These are phyloP conservation scores for Aplochiton taeniatus DNA, from an alignment of 2,797 vertebrate species.

Conservation along the genomic window DNA sequence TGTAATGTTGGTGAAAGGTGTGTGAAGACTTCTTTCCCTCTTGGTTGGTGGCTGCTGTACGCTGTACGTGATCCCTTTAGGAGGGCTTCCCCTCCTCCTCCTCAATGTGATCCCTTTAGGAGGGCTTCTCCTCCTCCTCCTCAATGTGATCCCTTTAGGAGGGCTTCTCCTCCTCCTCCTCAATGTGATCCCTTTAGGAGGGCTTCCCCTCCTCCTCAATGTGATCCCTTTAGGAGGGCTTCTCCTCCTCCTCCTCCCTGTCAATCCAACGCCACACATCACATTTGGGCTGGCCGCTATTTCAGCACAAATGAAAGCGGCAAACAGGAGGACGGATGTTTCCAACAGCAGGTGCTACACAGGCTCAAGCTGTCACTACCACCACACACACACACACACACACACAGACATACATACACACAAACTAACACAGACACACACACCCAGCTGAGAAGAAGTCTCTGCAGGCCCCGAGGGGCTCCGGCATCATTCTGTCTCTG, in stretches of 20 bases:
- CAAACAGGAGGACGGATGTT: slow-evolving; percentile 74
- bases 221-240: slow-evolving; percentile 14
- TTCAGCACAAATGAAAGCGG: slow-evolving; percentile 72
- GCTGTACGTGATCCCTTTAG: too few relatives aligned
- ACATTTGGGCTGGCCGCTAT: slow-evolving; percentile 59
- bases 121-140: slow-evolving; percentile 24
- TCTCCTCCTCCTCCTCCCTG: slow-evolving; percentile 9
- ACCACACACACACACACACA: slow-evolving; percentile 19
- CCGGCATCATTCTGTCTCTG: slow-evolving; percentile 76
- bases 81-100: too few relatives aligned
- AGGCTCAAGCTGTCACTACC: slow-evolving; percentile 78
- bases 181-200: too few relatives aligned
- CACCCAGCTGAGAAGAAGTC: slow-evolving; percentile 67
- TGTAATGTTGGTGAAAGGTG: too few relatives aligned
- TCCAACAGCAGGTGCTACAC: slow-evolving; percentile 76
- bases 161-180: too few relatives aligned
- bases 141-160: too few relatives aligned
- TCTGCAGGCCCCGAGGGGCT: slow-evolving; percentile 70
- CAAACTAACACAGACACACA: slow-evolving; percentile 30
- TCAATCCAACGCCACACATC: background rate
- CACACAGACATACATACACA: slow-evolving; percentile 17
- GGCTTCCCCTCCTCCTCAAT: too few relatives aligned
- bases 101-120: background rate
- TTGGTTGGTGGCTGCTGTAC: too few relatives aligned
- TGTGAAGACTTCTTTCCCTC: too few relatives aligned